Evolutionary conservation across 2,797 vertebrate genomes (phyloP), one percentile per base, ranked within the genome.

Genomic region (Momotus momota): DNA sequence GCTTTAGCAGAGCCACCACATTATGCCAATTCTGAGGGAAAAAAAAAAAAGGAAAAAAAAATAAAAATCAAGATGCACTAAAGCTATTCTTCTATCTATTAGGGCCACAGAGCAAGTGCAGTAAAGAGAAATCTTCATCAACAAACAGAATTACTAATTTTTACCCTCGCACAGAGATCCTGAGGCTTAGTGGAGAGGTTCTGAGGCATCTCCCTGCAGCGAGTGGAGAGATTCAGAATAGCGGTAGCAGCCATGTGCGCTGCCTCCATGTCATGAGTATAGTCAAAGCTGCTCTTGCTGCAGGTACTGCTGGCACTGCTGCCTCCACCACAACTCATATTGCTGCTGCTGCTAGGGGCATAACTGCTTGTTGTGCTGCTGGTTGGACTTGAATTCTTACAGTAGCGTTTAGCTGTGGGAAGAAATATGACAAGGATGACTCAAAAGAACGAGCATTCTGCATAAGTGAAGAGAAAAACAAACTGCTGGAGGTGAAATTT

Each of bases 251-350:
- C 99, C 99, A 99, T 99, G 98, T 99, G 99, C 1, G 99, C 99
- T 2, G 99, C 99, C 98, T 99, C 99, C 99, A 99, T 98, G 97
- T 99, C 99, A 79, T 99, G 99, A 33, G 99, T 99, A 98, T 99
- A 99, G 98, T 99, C 99, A 73, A 99, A 99, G 98, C 99, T 99
- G 99, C 99, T 99, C 97, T 99, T 99, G 98, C 99, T 99, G 98
- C 99, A 99, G 87, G 99, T 99, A 98, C 99, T 99, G 98, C 99
- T 99, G 98, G 99, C 99, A 72, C 99, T 99, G 98, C 99, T 99
- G 96, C 99, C 99, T 60, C 99, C 99, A 26, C 99, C 99, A 38
- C 98, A 99, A 87, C 99, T 99, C 98, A 99, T 98, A 97, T 98
- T 99, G 97, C 99, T 99, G 98, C 99, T 99, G 97, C 99, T 99